These are phyloP conservation scores for Catotricha subobsoleta DNA, from an alignment of 2,888 invertebrate genomes.

Conservation along the genomic window DNA sequence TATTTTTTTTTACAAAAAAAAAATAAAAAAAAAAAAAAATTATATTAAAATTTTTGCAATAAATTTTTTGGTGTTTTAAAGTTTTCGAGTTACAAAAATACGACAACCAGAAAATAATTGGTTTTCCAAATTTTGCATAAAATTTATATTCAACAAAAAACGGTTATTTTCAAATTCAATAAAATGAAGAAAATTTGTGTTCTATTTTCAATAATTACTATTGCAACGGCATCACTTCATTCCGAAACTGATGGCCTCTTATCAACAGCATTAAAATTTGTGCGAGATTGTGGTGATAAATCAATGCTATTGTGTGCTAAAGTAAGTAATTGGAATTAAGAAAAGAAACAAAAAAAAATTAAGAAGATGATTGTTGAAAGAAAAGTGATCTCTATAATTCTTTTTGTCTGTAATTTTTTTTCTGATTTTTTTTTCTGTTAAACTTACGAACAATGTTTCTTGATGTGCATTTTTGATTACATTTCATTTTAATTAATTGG, in stretches of 20 bases:
- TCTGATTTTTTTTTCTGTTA: too few species aligned
- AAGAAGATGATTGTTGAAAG: too few species aligned
- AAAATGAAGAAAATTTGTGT: conserved; percentile 33
- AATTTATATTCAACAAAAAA: too few species aligned
- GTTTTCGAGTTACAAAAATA: conserved; percentile 4
- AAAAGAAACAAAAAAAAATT: too few species aligned
- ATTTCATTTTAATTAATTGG: too few species aligned
- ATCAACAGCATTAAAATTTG: conserved; percentile 45
- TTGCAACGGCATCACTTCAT: conserved; percentile 31
- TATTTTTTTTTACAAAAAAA: neutral
- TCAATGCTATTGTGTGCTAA: conserved; percentile 54
- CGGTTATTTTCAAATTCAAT: conserved; percentile 6
- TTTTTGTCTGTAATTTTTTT: too few species aligned
- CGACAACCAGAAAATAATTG: too few species aligned
- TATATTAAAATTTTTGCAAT: neutral
- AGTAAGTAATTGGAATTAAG: conserved; percentile 32
- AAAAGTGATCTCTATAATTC: neutral
- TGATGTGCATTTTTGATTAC: too few species aligned
- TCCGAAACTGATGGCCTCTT: conserved; percentile 37
- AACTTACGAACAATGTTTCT: too few species aligned
- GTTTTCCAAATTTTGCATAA: too few species aligned
- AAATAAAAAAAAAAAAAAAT: conserved; percentile 7
- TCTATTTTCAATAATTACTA: conserved; percentile 31
- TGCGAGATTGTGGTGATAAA: conserved; percentile 51
- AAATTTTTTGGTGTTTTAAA: conserved; percentile 1